Conservation (phyloP, 2,113 vertebrate genomes). For the Oryctolagus cuniculus region mOryCun1.1 NC_091436.1:94336501-94337000, state of each 20-base stretch:
- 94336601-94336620: too few relatives aligned
- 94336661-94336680: not conserved
- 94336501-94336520: too few relatives aligned
- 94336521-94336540: too few relatives aligned
- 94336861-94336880: not conserved
- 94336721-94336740: not conserved
- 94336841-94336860: not conserved
- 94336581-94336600: too few relatives aligned
- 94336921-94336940: not conserved
- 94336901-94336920: not conserved
- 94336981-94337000: not conserved
- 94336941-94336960: not conserved
- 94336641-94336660: not conserved
- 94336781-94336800: not conserved
- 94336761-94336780: not conserved
- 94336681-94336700: not conserved
- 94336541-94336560: too few relatives aligned
- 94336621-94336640: too few relatives aligned
- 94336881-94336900: constrained; percentile 14
- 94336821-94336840: not conserved
- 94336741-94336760: not conserved
- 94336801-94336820: not conserved
- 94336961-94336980: not conserved
- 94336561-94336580: too few relatives aligned
- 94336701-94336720: not conserved